Evolutionary conservation across 2,797 vertebrate species (phyloP).

Genomic region (Geotrypetes seraphini): DNA sequence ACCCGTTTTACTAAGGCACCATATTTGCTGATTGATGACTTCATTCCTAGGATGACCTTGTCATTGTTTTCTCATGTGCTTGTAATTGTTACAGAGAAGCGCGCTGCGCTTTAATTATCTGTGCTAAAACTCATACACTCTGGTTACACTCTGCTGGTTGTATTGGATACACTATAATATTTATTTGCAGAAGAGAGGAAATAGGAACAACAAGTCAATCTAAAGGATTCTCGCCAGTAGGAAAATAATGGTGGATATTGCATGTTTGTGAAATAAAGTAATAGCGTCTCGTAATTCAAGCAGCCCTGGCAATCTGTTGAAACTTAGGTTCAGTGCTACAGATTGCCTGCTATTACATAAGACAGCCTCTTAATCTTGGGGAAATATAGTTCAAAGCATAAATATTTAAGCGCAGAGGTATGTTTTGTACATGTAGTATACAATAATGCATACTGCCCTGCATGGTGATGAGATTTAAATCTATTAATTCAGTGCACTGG

Average conservation of each 20-base stretch:
- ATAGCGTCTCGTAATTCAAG: conserved; percentile 41
- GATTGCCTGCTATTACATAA: conserved; percentile 29
- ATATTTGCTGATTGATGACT: conserved; percentile 32
- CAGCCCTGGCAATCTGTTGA: conserved; percentile 28
- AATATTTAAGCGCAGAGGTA: conserved; percentile 17
- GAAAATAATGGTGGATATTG: conserved; percentile 46
- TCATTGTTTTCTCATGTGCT: conserved; percentile 40
- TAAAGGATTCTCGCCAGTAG: conserved; percentile 33
- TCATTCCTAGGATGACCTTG: conserved; percentile 33
- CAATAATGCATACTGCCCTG: rapidly evolving
- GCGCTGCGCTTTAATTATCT: conserved; percentile 66
- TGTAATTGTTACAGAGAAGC: conserved; percentile 56
- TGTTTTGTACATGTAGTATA: conserved; percentile 11
- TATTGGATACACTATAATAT: conserved; percentile 53
- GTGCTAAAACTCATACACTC: conserved; percentile 40
- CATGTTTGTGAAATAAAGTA: conserved; percentile 44
- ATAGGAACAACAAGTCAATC: conserved; percentile 36
- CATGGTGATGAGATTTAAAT: neutral
- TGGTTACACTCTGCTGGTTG: conserved; percentile 50
- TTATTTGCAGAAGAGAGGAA: conserved; percentile 35
- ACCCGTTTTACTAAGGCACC: conserved; percentile 29
- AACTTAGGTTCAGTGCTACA: conserved; percentile 2
- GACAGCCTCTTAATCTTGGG: conserved; percentile 17
- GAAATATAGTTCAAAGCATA: conserved; percentile 28
- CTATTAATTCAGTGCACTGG: neutral